Base-by-base conservation (phyloP, 2,797 vertebrate genomes). In the Pseudochaenichthys georgianus region DNA sequence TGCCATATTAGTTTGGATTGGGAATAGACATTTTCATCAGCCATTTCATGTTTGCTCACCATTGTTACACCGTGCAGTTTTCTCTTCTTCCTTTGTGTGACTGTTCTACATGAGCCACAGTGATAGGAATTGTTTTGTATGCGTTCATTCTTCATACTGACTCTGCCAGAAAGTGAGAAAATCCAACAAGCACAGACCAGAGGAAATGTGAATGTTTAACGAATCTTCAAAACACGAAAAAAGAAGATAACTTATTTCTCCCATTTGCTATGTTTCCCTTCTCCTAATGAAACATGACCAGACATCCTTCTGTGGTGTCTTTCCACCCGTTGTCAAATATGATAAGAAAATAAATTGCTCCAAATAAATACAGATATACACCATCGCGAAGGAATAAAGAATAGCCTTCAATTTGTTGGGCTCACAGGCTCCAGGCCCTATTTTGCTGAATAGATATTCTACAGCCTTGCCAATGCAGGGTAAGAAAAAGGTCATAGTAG, bases 1-100 rank as follows among this genome's bases (percentile, higher is more conserved):
- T 58, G 61, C 68, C 66, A 67, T 81, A 81, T 83, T 81, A 84
- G 75, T 59, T 80, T 72, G 77, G 79, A 78, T 67, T 69, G 54
- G 52, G 57, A 86, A 80, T 64, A 21, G 81, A 75, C 34, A 48
- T 79, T 78, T 85, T 78, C 83, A 81, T 87, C 64, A 73, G 73
- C 63, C 34, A 55, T 75, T 81, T 70, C 61, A 7, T 79, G 59
- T 84, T 88, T 82, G 79, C 71, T 38, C 61, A 86, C 70, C 81
- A 82, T 84, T 89, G 52, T 86, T 75, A 64, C 48, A 64, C 64
- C 66, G 53, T n/a, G 1, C 45, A 55, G 61, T 61, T 62, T 53
- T 59, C 28, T 31, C 9, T 17, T 46, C 28, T 61, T 46, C 63
- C 50, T 83, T 77, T 88, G 52, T 68, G n/a, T 31, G 16, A 53